A percentile compares a stretch with the other conserved stretches of the same genome.
These are phyloP conservation scores for Cabera pusaria DNA, from an alignment of 2,888 invertebrate species.

Conservation along the genomic window DNA sequence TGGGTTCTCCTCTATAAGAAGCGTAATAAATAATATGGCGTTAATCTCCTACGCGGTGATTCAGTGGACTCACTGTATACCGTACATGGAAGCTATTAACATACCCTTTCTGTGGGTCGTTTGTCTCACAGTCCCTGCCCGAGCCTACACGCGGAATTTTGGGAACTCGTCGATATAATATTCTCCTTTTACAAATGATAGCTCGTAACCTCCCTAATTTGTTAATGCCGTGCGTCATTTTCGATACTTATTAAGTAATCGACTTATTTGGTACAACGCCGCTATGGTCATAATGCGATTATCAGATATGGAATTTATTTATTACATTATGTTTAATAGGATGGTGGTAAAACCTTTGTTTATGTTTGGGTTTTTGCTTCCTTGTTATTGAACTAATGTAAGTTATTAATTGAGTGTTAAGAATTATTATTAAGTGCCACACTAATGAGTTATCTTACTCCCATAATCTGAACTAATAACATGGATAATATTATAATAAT, in stretches of 20 bases:
- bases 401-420: too few relatives aligned
- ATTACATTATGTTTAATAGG: conserved; percentile 20
- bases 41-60: conserved; percentile 64
- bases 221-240: conserved; percentile 29
- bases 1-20: conserved; percentile 19
- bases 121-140: conserved; percentile 45
- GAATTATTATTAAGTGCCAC: too few relatives aligned
- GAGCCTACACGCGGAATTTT: conserved; percentile 22
- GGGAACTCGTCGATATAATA: conserved; percentile 30
- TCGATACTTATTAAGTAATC: conserved; percentile 28
- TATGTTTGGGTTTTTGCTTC: conserved; percentile 13
- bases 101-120: conserved; percentile 58
- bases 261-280: conserved; percentile 25
- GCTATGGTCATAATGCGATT: conserved; percentile 29
- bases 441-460: too few relatives aligned
- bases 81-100: conserved; percentile 63
- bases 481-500: too few relatives aligned
- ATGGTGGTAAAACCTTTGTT: conserved; percentile 12
- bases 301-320: conserved; percentile 29
- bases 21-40: conserved; percentile 25
- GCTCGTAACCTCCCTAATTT: conserved; percentile 33
- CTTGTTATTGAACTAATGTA: too few relatives aligned
- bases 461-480: too few relatives aligned
- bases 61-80: conserved; percentile 52
- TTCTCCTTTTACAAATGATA: conserved; percentile 35